phyloP scores from a whole-genome alignment of 2,888 invertebrate species.

The Andrena bucephala region DNA sequence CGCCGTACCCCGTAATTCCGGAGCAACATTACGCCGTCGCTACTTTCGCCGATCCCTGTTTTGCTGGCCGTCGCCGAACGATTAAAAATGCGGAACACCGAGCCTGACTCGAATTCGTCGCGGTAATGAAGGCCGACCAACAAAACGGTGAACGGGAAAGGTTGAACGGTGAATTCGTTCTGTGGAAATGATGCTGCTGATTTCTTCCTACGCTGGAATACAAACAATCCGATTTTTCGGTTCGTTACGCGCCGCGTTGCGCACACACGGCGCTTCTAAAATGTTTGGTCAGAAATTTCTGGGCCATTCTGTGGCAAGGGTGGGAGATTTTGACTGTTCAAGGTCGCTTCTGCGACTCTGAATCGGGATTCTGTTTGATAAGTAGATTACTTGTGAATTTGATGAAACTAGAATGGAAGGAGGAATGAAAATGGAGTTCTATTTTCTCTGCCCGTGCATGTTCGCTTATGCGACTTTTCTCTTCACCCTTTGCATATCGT shows the following conservation, averaged over 20 bases:
- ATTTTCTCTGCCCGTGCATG: too few species aligned
- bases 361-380: not conserved
- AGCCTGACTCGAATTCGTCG: not conserved
- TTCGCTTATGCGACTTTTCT: too few species aligned
- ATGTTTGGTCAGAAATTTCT: not conserved
- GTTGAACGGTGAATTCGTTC: not conserved
- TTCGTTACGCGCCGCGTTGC: slow-evolving; percentile 25
- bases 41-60: not conserved
- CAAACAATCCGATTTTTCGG: slow-evolving; percentile 33
- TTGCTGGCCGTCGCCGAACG: not conserved
- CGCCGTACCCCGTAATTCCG: slow-evolving; percentile 1
- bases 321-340: not conserved
- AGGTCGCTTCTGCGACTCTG: not conserved
- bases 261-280: not conserved
- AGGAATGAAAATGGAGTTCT: too few species aligned
- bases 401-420: too few species aligned
- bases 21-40: not conserved
- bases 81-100: slow-evolving; percentile 13
- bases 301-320: not conserved
- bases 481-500: too few species aligned
- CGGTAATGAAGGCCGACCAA: slow-evolving; percentile 11
- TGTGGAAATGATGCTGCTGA: slow-evolving; percentile 13
- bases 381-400: too few species aligned
- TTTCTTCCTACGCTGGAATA: slow-evolving; percentile 25
- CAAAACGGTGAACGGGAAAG: not conserved